Evolutionary conservation across 1,140 invertebrate genomes (phyloP), one percentile per base, ranked within the genome.

Genomic region (Drosophila suzukii): DNA sequence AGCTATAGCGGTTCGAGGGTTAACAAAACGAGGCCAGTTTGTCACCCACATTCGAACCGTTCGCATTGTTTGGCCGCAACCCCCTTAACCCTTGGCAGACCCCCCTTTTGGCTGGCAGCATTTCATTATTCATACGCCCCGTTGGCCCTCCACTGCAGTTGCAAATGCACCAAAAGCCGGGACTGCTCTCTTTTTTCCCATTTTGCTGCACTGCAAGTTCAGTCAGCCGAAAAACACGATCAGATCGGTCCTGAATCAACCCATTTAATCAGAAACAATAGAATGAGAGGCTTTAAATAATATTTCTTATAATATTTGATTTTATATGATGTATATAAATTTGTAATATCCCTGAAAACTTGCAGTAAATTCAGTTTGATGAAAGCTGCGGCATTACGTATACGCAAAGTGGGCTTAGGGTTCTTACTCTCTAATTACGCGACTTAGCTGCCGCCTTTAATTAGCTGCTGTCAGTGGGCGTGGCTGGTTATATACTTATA

Each of bases 61-160:
- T 46, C 17, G 46, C 59, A 75, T 83, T 83, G 80, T 79, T 78
- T 72, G 70, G 32, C 65, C 49, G 54, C 3, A 24, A 36, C 57
- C 57, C 27, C 50, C 27, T 56, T 32, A 62, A 62, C 36, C 56
- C 41, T 34, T 17, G 10, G 17, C 38, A 20, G 27, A 12, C 49
- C 49, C 15, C n/a, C 7, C 17, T 7, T 39, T 49, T 20, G 24
- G 47, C 20, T 12, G 12, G 30, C 57, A 8, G 61, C 59, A 46
- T 58, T 79, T 71, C 72, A 84, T 84, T 83, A 83, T 84, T 76
- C 81, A 83, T 83, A 30, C 60, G 65, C 59, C 74, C 78, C 66
- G 73, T 67, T 62, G 61, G 66, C 32, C 49, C 24, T 27, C 54
- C 6, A 70, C 49, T 71, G 75, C 57, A 54, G 36, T 60, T 68